Percentiles rank a stretch among this genome's conserved stretches.
These are phyloP conservation scores for Mormyrus iriodes DNA, from an alignment of 2,113 vertebrate genomes.

Conservation along the genomic window DNA sequence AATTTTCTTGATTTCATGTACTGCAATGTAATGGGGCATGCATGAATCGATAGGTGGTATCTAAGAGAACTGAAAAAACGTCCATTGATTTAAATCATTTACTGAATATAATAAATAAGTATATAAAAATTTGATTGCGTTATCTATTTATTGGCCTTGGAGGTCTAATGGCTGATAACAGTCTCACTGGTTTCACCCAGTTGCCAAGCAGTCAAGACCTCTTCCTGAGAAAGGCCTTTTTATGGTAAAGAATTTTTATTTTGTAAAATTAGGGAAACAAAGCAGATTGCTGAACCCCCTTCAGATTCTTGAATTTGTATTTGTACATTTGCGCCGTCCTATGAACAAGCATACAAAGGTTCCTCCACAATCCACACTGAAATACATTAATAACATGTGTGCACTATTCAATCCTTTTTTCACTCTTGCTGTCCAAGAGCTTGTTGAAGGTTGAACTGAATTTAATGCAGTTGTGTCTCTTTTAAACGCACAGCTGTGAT, in stretches of 20 bases:
- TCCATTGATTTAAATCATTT: slow-evolving; percentile 9
- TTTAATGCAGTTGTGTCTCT: not conserved
- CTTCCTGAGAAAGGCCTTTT: not conserved
- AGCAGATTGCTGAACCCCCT: not conserved
- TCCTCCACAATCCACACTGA: not conserved
- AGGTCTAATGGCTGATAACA: not conserved
- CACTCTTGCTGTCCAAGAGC: not conserved
- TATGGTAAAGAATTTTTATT: not conserved
- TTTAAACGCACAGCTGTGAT: not conserved
- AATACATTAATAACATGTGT: not conserved
- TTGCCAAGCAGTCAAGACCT: not conserved
- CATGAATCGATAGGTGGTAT: not conserved
- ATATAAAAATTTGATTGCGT: not conserved
- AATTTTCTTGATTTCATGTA: not conserved
- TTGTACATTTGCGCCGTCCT: not conserved
- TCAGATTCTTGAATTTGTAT: not conserved
- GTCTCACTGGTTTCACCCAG: not conserved
- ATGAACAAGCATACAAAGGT: not conserved
- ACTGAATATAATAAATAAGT: not conserved
- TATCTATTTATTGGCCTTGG: not conserved
- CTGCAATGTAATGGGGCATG: not conserved
- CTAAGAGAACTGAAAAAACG: not conserved
- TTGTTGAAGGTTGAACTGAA: not conserved
- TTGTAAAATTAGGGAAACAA: not conserved
- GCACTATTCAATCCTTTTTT: not conserved